Conservation (phyloP, 2,113 vertebrate species). For the Muntiacus muntjak region DNA sequence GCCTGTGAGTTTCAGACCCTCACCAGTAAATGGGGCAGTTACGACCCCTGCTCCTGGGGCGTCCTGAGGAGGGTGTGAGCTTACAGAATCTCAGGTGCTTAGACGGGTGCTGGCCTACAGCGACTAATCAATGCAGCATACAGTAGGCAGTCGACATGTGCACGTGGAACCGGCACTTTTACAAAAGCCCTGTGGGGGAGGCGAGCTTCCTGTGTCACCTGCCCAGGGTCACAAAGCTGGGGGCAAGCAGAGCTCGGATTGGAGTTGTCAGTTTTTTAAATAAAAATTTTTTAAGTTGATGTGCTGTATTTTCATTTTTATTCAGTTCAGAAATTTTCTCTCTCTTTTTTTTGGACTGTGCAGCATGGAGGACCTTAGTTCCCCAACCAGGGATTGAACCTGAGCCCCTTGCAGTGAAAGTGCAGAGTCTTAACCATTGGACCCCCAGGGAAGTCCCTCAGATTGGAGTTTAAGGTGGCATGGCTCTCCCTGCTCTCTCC, state of each 20-base stretch:
- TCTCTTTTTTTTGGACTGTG: background rate
- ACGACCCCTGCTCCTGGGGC: fast-evolving
- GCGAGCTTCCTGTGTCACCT: fast-evolving
- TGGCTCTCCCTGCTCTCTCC: background rate
- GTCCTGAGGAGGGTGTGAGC: fast-evolving
- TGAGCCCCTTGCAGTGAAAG: background rate
- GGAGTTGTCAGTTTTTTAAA: background rate
- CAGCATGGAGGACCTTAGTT: background rate
- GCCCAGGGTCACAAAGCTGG: background rate
- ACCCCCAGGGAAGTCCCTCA: background rate
- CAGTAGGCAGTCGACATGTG: background rate
- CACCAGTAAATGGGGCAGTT: background rate
- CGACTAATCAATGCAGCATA: background rate
- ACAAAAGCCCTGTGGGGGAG: background rate
- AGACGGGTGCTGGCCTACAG: background rate
- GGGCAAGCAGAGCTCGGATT: background rate
- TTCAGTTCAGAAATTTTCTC: background rate
- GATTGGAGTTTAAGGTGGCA: background rate
- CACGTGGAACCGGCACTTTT: fast-evolving
- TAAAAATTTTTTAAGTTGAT: background rate
- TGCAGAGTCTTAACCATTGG: background rate
- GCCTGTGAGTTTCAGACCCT: background rate
- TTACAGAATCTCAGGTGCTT: background rate
- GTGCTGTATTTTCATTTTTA: background rate
- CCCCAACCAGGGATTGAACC: background rate